Base-by-base conservation (phyloP, 30 jellyfish, hydroid and myxozoan species). In the Nemopilema nomurai region DNA sequence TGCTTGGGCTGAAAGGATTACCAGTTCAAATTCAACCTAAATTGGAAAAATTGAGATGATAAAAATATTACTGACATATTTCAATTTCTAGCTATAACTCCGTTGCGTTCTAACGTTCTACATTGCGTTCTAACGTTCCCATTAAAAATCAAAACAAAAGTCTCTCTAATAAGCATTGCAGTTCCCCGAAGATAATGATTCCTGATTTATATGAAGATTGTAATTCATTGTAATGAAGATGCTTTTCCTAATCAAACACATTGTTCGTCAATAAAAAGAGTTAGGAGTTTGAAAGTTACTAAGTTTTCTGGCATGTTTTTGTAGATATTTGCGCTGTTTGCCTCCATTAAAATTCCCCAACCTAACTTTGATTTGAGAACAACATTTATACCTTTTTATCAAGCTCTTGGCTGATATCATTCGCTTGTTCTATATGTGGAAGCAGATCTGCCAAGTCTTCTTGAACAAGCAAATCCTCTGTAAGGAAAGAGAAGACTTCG, bases 381-480 rank as follows among this genome's bases (percentile, higher is more conserved):
- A 3, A 4, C 31, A 65, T n/a, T 25, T n/a, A 4, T n/a, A 81
- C 97, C 93, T 89, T 89, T 67, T 89, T 89, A 63, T 89, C 97
- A 13, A 89, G 97, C 66, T 89, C 97, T 50, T 81, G 87, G 80
- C 97, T 89, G 67, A 89, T 89, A 25, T 51, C 97, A 49, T 89
- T 89, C 23, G 97, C 97, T 74, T 89, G 92, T 23, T 73, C 90
- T 19, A 89, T 75, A 62, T 76, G 87, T 6, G 97, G 97, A 19
- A 81, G 93, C 17, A 89, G 75, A 67, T 89, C 97, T n/a, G 92
- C 89, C 32, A 81, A 52, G 25, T 89, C 90, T 74, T 89, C 97
- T 82, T 89, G 92, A n/a, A 89, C 76, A 22, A 82, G 49, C 81
- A 74, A 57, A 24, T 89, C 97, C 92, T 89, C 97, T 89, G 79